Evolutionary conservation across 2,888 invertebrate species (phyloP).

Genomic region (Ellobium chinense): DNA sequence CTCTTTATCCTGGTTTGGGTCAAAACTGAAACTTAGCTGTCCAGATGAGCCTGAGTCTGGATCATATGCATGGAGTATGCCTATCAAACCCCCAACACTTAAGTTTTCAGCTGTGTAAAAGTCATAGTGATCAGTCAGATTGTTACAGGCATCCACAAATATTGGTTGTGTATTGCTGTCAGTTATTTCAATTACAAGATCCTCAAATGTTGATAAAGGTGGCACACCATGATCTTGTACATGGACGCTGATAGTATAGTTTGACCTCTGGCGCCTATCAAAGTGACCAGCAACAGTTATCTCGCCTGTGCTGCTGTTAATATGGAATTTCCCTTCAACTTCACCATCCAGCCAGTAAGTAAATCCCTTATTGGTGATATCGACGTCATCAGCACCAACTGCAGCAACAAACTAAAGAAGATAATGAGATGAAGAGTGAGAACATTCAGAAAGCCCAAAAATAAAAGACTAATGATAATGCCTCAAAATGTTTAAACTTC

Average conservation of each 20-base stretch:
- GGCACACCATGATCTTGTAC: conserved; percentile 52
- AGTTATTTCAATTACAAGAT: conserved; percentile 40
- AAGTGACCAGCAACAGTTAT: conserved; percentile 45
- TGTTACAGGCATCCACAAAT: conserved; percentile 33
- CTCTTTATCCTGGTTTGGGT: not conserved
- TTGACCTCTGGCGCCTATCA: conserved; percentile 41
- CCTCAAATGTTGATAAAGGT: conserved; percentile 32
- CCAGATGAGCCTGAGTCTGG: conserved; percentile 54
- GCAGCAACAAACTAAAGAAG: conserved; percentile 32
- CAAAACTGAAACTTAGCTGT: not conserved
- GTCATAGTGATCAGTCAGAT: conserved; percentile 6
- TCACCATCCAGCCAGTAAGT: conserved; percentile 45
- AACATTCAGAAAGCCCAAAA: not conserved
- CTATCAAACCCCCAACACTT: conserved; percentile 40
- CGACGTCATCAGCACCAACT: conserved; percentile 46
- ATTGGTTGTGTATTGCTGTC: conserved; percentile 51
- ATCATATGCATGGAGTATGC: conserved; percentile 46
- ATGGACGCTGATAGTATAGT: conserved; percentile 43
- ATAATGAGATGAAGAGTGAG: not conserved
- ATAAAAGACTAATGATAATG: not conserved
- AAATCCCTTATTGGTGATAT: conserved; percentile 49
- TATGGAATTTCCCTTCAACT: conserved; percentile 50
- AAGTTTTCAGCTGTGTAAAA: conserved; percentile 47
- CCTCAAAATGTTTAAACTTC: not conserved
- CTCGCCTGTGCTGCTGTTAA: conserved; percentile 43